phyloP scores from a whole-genome alignment of 2,888 invertebrate genomes.

The Stenodema calcarata region DNA sequence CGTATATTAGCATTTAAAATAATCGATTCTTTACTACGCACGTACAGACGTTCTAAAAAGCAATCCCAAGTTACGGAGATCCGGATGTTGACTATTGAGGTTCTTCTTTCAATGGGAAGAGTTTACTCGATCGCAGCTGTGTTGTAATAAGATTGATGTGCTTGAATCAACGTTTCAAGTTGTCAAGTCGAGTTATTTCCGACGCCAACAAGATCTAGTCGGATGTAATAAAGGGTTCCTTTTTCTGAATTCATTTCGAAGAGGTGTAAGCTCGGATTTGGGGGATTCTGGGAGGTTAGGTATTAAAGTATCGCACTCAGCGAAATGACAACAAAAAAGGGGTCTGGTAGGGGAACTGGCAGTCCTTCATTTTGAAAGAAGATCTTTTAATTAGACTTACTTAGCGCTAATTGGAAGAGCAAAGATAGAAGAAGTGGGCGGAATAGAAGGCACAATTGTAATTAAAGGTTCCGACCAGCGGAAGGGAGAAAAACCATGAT shows the following conservation, averaged over 20 bases:
- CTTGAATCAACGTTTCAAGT: background rate
- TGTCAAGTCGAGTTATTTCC: background rate
- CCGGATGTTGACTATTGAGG: too few species aligned
- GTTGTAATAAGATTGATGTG: background rate
- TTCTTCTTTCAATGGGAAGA: background rate
- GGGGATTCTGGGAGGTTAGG: background rate
- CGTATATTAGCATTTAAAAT: too few species aligned
- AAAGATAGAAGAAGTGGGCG: background rate
- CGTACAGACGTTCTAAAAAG: too few species aligned
- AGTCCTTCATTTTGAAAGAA: background rate
- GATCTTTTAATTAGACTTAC: background rate
- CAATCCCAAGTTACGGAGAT: too few species aligned
- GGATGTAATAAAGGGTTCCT: background rate
- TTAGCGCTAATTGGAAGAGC: slow-evolving; percentile 4
- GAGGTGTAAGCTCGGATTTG: background rate
- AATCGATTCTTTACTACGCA: too few species aligned
- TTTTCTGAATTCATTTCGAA: background rate
- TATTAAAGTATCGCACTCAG: background rate
- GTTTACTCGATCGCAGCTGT: background rate
- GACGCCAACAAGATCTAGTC: background rate
- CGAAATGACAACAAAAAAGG: background rate
- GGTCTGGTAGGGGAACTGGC: too few species aligned
- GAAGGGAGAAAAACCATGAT: slow-evolving; percentile 1
- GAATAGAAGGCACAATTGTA: background rate
- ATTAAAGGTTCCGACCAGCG: background rate